phyloP scores from a whole-genome alignment of 2,797 vertebrate species.

The Falco concolor region DNA sequence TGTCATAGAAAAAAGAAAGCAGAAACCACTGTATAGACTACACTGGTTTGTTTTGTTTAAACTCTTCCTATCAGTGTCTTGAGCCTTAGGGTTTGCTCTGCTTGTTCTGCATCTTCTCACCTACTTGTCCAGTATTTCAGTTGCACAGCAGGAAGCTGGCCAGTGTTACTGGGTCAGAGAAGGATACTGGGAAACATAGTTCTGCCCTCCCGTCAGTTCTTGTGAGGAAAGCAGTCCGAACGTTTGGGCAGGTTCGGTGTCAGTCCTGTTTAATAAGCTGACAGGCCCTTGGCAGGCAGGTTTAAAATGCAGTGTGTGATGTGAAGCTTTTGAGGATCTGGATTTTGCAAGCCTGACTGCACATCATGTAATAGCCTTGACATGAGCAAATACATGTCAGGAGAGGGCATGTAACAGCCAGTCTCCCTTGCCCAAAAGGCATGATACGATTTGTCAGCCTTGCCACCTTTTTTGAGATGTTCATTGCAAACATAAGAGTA shows the following conservation, averaged over 20 bases:
- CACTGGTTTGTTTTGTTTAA: not conserved
- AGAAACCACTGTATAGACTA: not conserved
- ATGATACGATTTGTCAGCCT: not conserved
- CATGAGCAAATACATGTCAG: not conserved
- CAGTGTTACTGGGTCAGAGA: accelerated
- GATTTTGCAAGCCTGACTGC: not conserved
- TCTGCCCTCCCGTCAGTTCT: accelerated
- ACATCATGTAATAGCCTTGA: not conserved
- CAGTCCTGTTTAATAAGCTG: not conserved
- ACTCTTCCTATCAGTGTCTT: not conserved
- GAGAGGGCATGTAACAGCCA: not conserved
- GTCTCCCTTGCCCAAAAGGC: not conserved
- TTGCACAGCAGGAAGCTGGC: not conserved
- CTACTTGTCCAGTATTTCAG: not conserved
- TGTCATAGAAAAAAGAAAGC: not conserved
- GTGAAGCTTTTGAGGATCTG: not conserved
- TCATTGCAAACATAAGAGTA: not conserved
- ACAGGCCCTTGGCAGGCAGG: not conserved
- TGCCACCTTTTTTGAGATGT: not conserved
- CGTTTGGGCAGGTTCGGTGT: not conserved
- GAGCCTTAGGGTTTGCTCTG: not conserved
- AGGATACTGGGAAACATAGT: accelerated
- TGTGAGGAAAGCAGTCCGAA: not conserved
- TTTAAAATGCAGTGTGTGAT: not conserved
- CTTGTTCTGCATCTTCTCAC: not conserved